Conservation (phyloP, 2,888 invertebrate genomes). For the Lithophane leautieri region DNA sequence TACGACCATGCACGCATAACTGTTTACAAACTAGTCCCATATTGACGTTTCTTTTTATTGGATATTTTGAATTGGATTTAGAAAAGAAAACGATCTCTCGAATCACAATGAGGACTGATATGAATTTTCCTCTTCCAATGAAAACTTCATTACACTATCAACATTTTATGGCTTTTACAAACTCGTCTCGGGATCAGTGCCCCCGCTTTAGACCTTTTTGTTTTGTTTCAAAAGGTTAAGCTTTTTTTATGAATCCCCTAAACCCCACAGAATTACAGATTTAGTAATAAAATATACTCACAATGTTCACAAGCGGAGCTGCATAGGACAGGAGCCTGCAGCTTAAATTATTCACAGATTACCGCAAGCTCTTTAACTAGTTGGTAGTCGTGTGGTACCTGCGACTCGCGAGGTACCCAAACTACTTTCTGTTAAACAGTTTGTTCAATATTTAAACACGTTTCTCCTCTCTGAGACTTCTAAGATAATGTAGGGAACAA, state of each 20-base stretch:
- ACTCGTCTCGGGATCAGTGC: neutral
- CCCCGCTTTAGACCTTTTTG: too few species aligned
- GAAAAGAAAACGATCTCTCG: too few species aligned
- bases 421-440: constrained; percentile 12
- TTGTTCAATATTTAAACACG: constrained; percentile 12
- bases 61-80: neutral
- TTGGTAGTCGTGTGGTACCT: constrained; percentile 1
- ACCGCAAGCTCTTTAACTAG: constrained; percentile 29
- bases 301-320: neutral
- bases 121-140: neutral
- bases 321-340: neutral
- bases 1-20: neutral
- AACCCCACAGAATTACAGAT: constrained; percentile 4
- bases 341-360: constrained; percentile 34
- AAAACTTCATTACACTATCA: neutral
- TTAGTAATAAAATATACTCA: neutral
- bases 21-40: neutral
- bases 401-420: neutral
- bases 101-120: neutral
- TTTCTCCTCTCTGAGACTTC: neutral
- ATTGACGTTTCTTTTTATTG: too few species aligned
- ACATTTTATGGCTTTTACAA: neutral
- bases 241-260: neutral
- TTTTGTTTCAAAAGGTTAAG: too few species aligned
- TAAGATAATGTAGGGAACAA: neutral